Evolutionary conservation across 2,797 vertebrate genomes (phyloP), one percentile per base, ranked within the genome.

Genomic region (Coregonus suidteri): DNA sequence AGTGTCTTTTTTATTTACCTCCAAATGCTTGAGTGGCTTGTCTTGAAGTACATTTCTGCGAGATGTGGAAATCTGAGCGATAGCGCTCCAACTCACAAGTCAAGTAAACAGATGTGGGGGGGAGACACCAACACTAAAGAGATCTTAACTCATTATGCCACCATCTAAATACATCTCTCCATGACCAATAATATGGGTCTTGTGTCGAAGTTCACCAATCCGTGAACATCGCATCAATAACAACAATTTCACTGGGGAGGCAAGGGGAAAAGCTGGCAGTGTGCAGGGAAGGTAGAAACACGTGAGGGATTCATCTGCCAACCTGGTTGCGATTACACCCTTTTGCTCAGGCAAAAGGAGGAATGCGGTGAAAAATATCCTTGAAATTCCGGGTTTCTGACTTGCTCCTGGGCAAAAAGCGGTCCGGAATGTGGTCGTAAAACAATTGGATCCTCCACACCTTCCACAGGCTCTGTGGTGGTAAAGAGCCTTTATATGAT

Each of bases 291-390:
- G 20, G 56, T 68, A 66, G 64, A 75, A 56, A 83, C 64, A 85
- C 20, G 41, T 65, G 34, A 75, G 74, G 69, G 72, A 80, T 77
- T 56, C 78, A 73, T 18, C 59, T 64, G 81, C 84, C 81, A 75
- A 89, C 87, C 91, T 88, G 89, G 65, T 81, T 82, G 56, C 59
- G 81, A 81, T 78, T 74, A 79, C 65, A 80, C 20, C 52, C 18
- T 54, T 67, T n/a, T 9, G 16, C 13, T 79, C 74, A 52, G 70
- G 56, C 59, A 25, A 74, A 75, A 35, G 0, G 16, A 4, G 15
- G 65, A 54, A 31, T 14, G 25, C 15, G 18, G 20, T 7, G 64
- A 73, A 53, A 86, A 74, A 4, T 14, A 56, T 77, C 82, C 85
- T 80, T 71, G 37, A 77, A 16, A 77, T 20, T 30, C 56, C 14